Evolutionary conservation across 1,140 invertebrate genomes (phyloP), one percentile per base, ranked within the genome.

Genomic region (Trypoxylus dichotomus): DNA sequence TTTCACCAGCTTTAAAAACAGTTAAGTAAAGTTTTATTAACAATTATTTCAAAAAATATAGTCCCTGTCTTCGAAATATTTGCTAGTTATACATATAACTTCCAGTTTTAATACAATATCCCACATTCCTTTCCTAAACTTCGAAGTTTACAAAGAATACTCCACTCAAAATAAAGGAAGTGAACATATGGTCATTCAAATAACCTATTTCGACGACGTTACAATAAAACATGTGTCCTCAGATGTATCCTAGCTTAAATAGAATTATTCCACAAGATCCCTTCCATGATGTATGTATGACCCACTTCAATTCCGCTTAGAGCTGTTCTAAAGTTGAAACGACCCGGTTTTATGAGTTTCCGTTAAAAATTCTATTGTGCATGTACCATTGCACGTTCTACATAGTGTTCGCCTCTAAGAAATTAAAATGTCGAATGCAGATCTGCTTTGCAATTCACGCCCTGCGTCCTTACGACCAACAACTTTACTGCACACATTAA

Each of bases 391-490:
- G 27, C 21, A 27, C 27, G 60, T 68, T 68, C 19, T 54, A 54
- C 24, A 68, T 27, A 19, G 60, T 25, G 27, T 68, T 68, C 60
- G 27, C 24, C 27, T 68, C 21, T 68, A 68, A 68, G 60, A 68
- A 68, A 68, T 68, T 68, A 68, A 68, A 68, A 68, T 68, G 60
- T 68, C 60, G 27, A 25, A 68, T 68, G 60, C 60, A 68, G 60
- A 8, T 15, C 60, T 68, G 24, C 27, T 68, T 68, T 68, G 5
- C 24, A 29, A 24, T 68, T 24, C 60, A 68, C 60, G 60, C 24
- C 27, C 8, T 24, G 60, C 3, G 21, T 8, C 24, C 60, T 13
- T 24, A 68, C 60, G 10, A 68, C 24, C 60, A 29, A 21, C 47
- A 58, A 68, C 60, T 68, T 68, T 27, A 68, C 60, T 68, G 60